phyloP scores from a whole-genome alignment of 1,140 invertebrate species.

The Lamellibrachia luymesi region DNA sequence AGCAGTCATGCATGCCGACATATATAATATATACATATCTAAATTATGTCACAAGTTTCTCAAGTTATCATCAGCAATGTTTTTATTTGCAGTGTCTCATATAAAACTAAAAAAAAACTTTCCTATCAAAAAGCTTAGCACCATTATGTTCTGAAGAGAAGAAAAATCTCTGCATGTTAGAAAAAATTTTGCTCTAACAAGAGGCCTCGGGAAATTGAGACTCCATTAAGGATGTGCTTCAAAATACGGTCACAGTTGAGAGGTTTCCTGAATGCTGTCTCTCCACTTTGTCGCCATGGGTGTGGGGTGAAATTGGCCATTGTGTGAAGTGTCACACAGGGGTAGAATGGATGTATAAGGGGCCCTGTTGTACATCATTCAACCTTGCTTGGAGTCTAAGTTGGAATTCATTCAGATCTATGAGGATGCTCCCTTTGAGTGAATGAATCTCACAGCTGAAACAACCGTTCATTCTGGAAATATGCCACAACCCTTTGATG shows the following conservation, averaged over 20 bases:
- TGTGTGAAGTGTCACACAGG: neutral
- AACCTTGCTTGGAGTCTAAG: neutral
- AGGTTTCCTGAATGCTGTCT: neutral
- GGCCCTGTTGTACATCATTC: neutral
- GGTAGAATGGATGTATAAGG: neutral
- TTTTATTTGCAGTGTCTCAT: neutral
- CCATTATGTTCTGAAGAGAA: neutral
- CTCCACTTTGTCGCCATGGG: neutral
- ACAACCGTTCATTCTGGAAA: neutral
- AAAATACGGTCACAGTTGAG: neutral
- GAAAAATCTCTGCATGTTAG: neutral
- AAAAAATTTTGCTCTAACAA: neutral
- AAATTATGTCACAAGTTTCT: neutral
- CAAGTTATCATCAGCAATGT: neutral
- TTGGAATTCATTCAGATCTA: neutral
- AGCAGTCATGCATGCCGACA: neutral
- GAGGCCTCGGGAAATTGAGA: neutral
- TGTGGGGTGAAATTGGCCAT: neutral
- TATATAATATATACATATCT: neutral
- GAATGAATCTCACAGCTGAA: neutral
- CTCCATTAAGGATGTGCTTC: neutral
- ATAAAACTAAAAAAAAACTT: neutral
- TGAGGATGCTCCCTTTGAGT: neutral
- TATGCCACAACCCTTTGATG: neutral
- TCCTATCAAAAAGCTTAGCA: neutral